Base-by-base conservation (phyloP, 2,797 vertebrate genomes). In the Gymnothorax reevesii region DNA sequence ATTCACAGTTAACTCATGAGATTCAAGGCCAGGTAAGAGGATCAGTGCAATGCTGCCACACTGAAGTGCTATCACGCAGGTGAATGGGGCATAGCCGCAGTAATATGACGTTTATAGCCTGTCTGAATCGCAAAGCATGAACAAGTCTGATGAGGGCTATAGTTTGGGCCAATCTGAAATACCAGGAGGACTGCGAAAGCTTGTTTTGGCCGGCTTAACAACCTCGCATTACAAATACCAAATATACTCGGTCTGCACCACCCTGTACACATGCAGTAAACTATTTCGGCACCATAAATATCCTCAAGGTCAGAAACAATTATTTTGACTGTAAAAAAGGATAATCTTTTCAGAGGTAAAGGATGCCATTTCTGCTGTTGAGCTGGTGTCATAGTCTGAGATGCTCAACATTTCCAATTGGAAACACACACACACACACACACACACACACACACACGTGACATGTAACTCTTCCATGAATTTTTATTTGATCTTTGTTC, bases 81-180 rank as follows among this genome's bases (percentile, higher is more conserved):
- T 13, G 42, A 33, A 42, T 9, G 12, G 71, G 42, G 7, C 27
- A 42, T 10, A 82, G 33, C 64, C 25, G 57, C 82, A 83, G 82
- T 86, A 88, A 88, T 82, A 71, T 84, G 66, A 86, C 75, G 27
- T 15, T 82, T 84, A 57, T 80, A 84, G 64, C 83, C 73, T 79
- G 9, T 86, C 82, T 62, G 79, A 77, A 77, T 27, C 7, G 3
- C 2, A 49, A 77, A 27, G 33, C 20, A 0, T 77, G 73, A 52
- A 13, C 73, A 77, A 8, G 42, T 42, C 69, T 42, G 73, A 10
- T 8, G 15, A 3, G 7, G 4, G 15, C 2, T 42, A 3, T 77
- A 42, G 6, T 77, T 52, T 49, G 42, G 12, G 52, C 20, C 5
- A 77, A 77, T 52, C 73, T 49, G 6, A 77, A 77, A 49, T 9